Percentiles rank a stretch among this genome's conserved stretches.
phyloP scores from a whole-genome alignment of 2,888 invertebrate species.

The Drosophila anomalata region DNA sequence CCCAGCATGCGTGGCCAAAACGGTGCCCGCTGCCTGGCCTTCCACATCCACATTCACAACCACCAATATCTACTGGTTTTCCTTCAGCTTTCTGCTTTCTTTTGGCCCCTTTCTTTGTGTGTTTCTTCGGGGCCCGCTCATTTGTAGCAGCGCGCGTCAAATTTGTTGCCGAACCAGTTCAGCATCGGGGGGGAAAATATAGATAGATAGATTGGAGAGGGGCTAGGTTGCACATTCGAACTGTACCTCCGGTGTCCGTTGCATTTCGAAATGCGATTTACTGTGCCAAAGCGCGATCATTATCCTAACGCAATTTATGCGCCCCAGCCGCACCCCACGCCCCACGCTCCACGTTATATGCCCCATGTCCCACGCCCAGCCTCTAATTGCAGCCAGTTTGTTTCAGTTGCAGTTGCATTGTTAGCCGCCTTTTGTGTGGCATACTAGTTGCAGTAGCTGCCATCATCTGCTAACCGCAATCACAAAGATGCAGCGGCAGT shows the following conservation, averaged over 20 bases:
- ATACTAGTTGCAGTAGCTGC: slow-evolving; percentile 17
- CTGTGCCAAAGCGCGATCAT: slow-evolving; percentile 81
- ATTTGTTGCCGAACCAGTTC: slow-evolving; percentile 79
- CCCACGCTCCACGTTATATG: not conserved
- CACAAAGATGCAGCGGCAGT: slow-evolving; percentile 45
- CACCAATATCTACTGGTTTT: slow-evolving; percentile 65
- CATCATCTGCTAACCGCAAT: slow-evolving; percentile 32
- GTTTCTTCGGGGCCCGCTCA: slow-evolving; percentile 52
- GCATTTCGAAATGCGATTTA: slow-evolving; percentile 76
- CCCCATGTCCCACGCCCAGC: slow-evolving; percentile 69
- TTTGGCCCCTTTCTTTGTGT: slow-evolving; percentile 32
- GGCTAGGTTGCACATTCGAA: slow-evolving; percentile 61
- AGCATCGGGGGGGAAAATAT: slow-evolving; percentile 19
- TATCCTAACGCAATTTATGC: slow-evolving; percentile 84
- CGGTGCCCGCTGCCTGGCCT: slow-evolving; percentile 59
- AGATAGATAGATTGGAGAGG: slow-evolving; percentile 38
- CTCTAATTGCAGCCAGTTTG: slow-evolving; percentile 66
- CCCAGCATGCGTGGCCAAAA: slow-evolving; percentile 80
- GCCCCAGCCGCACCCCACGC: slow-evolving; percentile 61
- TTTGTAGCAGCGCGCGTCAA: slow-evolving; percentile 72
- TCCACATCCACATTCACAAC: slow-evolving; percentile 15
- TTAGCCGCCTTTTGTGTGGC: slow-evolving; percentile 58
- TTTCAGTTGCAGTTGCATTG: slow-evolving; percentile 62
- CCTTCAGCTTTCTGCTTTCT: slow-evolving; percentile 53
- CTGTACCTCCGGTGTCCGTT: slow-evolving; percentile 73